These are phyloP conservation scores for Calameuta filiformis DNA, from an alignment of 2,888 invertebrate genomes.

Conservation along the genomic window DNA sequence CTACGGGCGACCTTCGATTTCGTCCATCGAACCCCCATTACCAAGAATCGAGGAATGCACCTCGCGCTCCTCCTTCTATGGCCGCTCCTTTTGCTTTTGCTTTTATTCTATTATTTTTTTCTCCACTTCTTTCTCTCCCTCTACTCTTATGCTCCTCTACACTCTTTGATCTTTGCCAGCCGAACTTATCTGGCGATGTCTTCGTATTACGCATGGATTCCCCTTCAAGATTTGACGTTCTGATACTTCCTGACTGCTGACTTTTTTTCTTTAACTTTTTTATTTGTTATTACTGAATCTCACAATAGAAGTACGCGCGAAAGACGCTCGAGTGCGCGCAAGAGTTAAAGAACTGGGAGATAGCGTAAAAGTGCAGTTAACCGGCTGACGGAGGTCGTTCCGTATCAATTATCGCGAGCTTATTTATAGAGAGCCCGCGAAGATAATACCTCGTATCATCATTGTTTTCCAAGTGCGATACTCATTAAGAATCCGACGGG, in stretches of 20 bases:
- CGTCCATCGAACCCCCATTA: neutral
- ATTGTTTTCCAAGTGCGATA: constrained; percentile 50
- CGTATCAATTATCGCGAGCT: constrained; percentile 55
- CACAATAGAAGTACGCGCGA: neutral
- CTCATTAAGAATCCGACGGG: neutral
- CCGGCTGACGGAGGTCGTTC: constrained; percentile 37
- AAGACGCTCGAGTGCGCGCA: neutral
- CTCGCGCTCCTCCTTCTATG: neutral
- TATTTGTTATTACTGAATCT: neutral
- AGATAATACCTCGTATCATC: constrained; percentile 40
- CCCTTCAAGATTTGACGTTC: neutral
- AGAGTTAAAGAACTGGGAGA: constrained; percentile 38
- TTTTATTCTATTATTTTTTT: neutral
- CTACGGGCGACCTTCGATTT: neutral
- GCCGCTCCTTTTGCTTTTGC: neutral
- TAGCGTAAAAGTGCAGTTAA: constrained; percentile 34
- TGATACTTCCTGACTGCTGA: neutral
- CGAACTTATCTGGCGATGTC: neutral
- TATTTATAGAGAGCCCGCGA: constrained; percentile 58
- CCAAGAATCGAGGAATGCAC: neutral
- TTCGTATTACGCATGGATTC: neutral
- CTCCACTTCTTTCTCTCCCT: neutral
- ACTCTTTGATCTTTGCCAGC: neutral
- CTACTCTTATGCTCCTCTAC: neutral
- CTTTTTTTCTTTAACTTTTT: neutral